Conservation (phyloP, 2,113 vertebrate species). For the Callaeas wilsoni region DNA sequence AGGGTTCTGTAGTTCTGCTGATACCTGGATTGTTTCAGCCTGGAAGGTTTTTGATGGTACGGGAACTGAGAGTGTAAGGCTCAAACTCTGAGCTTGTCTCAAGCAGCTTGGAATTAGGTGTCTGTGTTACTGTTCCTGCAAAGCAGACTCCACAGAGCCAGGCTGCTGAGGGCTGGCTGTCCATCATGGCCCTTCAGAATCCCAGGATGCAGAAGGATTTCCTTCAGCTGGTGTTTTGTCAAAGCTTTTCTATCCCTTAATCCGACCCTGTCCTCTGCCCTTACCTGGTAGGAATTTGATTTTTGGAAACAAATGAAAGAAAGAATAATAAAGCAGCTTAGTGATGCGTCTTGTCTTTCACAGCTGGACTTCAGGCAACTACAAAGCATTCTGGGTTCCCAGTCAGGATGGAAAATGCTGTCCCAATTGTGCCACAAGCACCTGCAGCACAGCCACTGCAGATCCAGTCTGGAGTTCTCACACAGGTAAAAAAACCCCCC, state of each 20-base stretch:
- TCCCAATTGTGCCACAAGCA: conserved; percentile 91
- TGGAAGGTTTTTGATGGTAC: background rate
- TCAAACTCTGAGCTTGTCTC: background rate
- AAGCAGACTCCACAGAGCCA: background rate
- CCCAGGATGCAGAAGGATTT: background rate
- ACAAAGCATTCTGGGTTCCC: conserved; percentile 91
- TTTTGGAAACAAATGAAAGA: background rate
- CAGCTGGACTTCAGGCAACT: conserved; percentile 86
- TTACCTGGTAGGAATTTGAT: background rate
- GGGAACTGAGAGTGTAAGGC: background rate
- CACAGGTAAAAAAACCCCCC: conserved; percentile 80
- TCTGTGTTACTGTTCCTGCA: background rate
- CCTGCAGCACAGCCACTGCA: conserved; percentile 91
- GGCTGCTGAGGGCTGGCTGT: background rate
- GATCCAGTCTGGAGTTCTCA: conserved; percentile 92
- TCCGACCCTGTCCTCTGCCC: background rate
- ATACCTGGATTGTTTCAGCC: background rate
- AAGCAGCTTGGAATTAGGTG: background rate
- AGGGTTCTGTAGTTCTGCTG: background rate
- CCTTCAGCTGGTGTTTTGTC: background rate
- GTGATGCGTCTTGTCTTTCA: conserved; percentile 14
- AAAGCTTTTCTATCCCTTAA: background rate
- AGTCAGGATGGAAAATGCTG: conserved; percentile 93
- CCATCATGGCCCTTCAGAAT: background rate
- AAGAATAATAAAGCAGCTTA: background rate